Conservation (phyloP, 2,113 vertebrate species). For the Syngnathus typhle region DNA sequence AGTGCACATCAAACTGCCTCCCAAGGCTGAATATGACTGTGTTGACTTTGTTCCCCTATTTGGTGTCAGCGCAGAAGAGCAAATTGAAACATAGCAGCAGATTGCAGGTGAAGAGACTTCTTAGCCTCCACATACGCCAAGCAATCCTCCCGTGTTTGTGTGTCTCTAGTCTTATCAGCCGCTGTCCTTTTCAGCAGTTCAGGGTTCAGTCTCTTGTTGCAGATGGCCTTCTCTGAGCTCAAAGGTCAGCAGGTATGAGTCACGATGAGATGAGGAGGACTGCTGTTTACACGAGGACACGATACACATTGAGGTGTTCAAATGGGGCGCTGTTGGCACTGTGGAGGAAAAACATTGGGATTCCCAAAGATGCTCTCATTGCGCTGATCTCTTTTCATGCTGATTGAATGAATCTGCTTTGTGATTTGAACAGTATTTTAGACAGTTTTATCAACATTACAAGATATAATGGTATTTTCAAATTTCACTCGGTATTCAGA, state of each 20-base stretch:
- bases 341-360: no score
- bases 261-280: slow-evolving; percentile 30
- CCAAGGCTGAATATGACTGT: not conserved
- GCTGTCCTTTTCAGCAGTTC: slow-evolving; percentile 55
- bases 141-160: slow-evolving; percentile 25
- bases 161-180: slow-evolving; percentile 31
- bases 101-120: slow-evolving; percentile 30
- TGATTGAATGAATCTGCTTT: not conserved
- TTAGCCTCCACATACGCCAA: slow-evolving; percentile 16
- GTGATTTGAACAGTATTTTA: no score
- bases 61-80: not conserved
- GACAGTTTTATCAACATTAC: no score
- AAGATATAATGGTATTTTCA: no score
- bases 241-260: slow-evolving; percentile 57
- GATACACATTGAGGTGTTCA: not conserved
- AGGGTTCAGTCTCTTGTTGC: slow-evolving; percentile 43
- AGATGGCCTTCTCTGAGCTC: slow-evolving; percentile 32
- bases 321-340: not conserved
- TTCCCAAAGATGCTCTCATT: not conserved
- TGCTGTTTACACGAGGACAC: slow-evolving; percentile 22
- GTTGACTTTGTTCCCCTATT: not conserved
- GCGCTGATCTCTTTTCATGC: not conserved
- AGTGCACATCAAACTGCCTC: not conserved
- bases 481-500: no score
- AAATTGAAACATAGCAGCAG: slow-evolving; percentile 73